Evolutionary conservation across 2,113 vertebrate species (phyloP), one percentile per base, ranked within the genome.

Genomic region (Tyrannus savana): DNA sequence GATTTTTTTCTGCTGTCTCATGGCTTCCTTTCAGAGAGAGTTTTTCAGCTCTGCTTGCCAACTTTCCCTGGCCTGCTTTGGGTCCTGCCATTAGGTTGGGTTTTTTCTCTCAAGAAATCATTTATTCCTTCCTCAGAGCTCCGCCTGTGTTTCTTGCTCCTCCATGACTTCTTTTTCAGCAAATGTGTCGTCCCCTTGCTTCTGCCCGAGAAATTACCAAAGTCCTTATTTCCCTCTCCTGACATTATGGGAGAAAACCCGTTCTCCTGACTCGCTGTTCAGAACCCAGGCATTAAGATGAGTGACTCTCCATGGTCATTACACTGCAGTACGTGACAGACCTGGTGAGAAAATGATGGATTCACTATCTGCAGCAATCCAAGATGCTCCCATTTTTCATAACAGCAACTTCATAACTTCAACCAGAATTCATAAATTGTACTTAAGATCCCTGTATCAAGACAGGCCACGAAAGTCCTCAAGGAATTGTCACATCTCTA

Each of bases 1-100:
- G 50, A 85, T 66, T 78, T 86, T 92, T 81, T 95, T 73, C 72
- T 95, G 93, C 93, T 84, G 92, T 71, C 60, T 96, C 86, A 93
- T 59, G 60, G 93, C 79, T 89, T 91, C 84, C 87, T 93, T 83
- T 90, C 89, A 93, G 68, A 86, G 77, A 62, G 6, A 67, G 59
- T n/a, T 74, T 89, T 92, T 90, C 93, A 89, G 73, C 10, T 68
- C 64, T 56, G 8, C 22, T 52, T 90, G 89, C 86, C 89, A 95
- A 21, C 59, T 84, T 59, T 47, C 33, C 55, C 64, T 69, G 59
- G 68, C 42, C 47, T 50, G 5, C 14, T 31, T 64, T 44, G 17
- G 31, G 60, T 95, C 68, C 64, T 93, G 47, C 52, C 55, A 78
- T 84, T 63, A 74, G 7, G 13, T 49, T 73, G 35, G 7, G 19